Evolutionary conservation across 2,113 vertebrate genomes (phyloP).

Genomic region (Fukomys damarensis): DNA sequence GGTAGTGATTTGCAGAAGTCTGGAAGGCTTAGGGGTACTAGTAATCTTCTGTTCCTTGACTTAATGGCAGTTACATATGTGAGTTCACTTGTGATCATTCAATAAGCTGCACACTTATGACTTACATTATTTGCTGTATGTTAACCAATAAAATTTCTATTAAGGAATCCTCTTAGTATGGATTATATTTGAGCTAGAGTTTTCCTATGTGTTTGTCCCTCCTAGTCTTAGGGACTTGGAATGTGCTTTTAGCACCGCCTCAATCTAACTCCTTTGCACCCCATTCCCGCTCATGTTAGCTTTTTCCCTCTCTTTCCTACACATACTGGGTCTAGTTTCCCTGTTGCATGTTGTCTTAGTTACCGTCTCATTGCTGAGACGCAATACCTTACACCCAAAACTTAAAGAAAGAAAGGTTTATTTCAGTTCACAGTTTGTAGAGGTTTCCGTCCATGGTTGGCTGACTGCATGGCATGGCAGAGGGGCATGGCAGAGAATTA

Average conservation of each 20-base stretch:
- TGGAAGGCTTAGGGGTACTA: background rate
- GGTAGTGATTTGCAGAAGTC: background rate
- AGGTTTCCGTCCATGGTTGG: background rate
- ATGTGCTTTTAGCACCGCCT: background rate
- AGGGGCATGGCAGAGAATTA: background rate
- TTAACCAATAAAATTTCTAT: background rate
- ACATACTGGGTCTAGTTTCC: background rate
- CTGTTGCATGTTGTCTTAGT: background rate
- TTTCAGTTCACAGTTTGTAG: background rate
- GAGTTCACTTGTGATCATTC: background rate
- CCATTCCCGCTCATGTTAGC: background rate
- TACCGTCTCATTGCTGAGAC: background rate
- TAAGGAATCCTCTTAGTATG: background rate
- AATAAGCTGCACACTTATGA: background rate
- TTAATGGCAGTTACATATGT: background rate
- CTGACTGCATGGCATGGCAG: background rate
- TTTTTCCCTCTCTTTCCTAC: background rate
- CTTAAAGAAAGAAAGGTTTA: background rate
- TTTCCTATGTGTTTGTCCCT: background rate
- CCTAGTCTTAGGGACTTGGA: background rate
- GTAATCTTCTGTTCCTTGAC: background rate
- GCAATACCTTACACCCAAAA: background rate
- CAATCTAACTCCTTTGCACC: background rate
- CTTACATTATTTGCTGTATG: background rate
- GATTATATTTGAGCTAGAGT: background rate